Conservation (phyloP, 2,113 vertebrate species). For the Psittacula cyanocephala region DNA sequence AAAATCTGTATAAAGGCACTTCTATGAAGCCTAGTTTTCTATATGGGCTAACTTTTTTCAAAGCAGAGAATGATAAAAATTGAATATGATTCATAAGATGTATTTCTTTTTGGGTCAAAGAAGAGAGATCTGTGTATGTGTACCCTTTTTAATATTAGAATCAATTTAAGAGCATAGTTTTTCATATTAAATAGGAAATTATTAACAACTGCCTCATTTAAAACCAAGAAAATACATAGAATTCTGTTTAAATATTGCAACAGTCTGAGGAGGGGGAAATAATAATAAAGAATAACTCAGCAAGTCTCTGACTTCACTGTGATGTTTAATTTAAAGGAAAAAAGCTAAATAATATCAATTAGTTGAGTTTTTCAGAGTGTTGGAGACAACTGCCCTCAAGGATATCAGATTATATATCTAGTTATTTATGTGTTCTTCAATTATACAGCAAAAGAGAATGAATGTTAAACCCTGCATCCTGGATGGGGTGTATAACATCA, state of each 20-base stretch:
- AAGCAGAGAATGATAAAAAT: not conserved
- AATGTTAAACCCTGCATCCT: not conserved
- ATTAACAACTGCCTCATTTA: not conserved
- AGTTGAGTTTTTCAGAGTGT: not conserved
- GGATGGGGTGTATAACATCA: not conserved
- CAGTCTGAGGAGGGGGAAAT: not conserved
- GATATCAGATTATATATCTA: not conserved
- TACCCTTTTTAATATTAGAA: not conserved
- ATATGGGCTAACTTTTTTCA: not conserved
- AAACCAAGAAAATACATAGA: not conserved
- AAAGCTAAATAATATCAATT: not conserved
- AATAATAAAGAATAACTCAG: not conserved
- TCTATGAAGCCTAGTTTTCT: not conserved
- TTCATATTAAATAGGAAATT: not conserved
- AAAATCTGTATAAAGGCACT: not conserved
- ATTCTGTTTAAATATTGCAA: not conserved
- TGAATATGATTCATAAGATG: not conserved
- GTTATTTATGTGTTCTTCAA: not conserved
- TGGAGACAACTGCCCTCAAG: not conserved
- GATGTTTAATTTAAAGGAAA: not conserved
- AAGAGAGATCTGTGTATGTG: not conserved
- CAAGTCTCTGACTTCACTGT: not conserved
- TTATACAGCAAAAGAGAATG: not conserved
- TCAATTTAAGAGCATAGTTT: not conserved
- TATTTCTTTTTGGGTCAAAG: not conserved